These are phyloP conservation scores for Quadroppia sp. DNA, from an alignment of 2,888 invertebrate species.

Conservation along the genomic window DNA sequence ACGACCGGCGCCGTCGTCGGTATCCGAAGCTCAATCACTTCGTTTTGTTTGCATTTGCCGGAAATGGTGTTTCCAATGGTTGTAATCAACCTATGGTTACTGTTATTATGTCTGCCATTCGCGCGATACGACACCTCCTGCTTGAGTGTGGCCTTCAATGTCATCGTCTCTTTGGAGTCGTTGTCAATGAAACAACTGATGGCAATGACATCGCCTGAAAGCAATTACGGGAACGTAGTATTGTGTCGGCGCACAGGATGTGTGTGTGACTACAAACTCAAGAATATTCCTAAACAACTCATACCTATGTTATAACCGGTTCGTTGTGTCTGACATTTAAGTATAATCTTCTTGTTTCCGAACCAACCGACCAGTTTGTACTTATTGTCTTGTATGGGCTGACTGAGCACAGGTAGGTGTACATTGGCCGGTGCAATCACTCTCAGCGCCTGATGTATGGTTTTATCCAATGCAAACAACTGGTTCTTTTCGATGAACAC, in stretches of 20 bases:
- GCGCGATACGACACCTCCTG: neutral
- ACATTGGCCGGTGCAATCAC: neutral
- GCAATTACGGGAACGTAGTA: neutral
- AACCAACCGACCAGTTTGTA: neutral
- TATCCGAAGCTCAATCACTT: neutral
- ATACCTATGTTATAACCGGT: conserved; percentile 12
- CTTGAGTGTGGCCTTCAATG: conserved; percentile 7
- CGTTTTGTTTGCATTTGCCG: neutral
- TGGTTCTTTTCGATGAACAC: neutral
- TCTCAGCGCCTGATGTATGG: neutral
- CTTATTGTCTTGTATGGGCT: neutral
- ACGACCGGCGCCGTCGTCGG: neutral
- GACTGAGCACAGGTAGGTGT: neutral
- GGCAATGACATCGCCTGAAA: neutral
- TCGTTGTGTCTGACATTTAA: neutral
- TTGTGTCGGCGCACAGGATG: too few species aligned
- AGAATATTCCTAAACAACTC: neutral
- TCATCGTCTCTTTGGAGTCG: neutral
- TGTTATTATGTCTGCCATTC: neutral
- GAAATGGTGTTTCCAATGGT: neutral
- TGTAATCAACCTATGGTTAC: neutral
- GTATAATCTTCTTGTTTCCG: neutral
- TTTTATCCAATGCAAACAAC: neutral
- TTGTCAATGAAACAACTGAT: conserved; percentile 5
- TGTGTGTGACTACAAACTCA: too few species aligned